phyloP scores from a whole-genome alignment of 1,140 invertebrate species.

The Phortica variegata region DNA sequence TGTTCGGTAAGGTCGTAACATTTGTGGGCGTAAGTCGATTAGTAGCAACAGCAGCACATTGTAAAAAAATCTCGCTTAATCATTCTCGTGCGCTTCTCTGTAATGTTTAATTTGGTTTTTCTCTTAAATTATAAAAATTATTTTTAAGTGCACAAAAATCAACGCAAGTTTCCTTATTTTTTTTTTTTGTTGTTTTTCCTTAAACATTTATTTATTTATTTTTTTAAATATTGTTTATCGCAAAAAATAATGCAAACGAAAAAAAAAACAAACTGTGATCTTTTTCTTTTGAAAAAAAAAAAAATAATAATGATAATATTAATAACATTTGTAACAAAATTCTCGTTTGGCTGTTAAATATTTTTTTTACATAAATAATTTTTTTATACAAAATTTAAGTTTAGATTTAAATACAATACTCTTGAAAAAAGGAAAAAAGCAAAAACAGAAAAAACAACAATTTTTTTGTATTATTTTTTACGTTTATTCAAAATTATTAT shows the following conservation, averaged over 20 bases:
- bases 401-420: slow-evolving; percentile 25
- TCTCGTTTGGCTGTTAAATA: slow-evolving; percentile 47
- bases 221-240: too few relatives aligned
- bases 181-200: slow-evolving; percentile 6
- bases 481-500: slow-evolving; percentile 6
- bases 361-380: slow-evolving; percentile 24
- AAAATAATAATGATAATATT: too few relatives aligned
- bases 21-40: too few relatives aligned
- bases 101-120: neutral
- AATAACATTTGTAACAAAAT: slow-evolving; percentile 46
- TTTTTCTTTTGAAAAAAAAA: slow-evolving; percentile 36
- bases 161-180: slow-evolving; percentile 14
- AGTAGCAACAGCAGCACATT: too few relatives aligned
- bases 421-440: neutral
- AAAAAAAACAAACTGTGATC: slow-evolving; percentile 54
- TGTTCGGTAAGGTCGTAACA: too few relatives aligned
- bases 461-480: slow-evolving; percentile 51
- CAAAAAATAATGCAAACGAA: slow-evolving; percentile 52
- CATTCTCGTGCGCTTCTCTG: neutral
- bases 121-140: neutral
- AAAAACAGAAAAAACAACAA: slow-evolving; percentile 11
- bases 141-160: slow-evolving; percentile 6
- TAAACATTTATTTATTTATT: slow-evolving; percentile 1
- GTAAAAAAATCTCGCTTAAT: too few relatives aligned
- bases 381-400: slow-evolving; percentile 46